Evolutionary conservation across 2,888 invertebrate genomes (phyloP).

Genomic region (Zeuzera pyrina): DNA sequence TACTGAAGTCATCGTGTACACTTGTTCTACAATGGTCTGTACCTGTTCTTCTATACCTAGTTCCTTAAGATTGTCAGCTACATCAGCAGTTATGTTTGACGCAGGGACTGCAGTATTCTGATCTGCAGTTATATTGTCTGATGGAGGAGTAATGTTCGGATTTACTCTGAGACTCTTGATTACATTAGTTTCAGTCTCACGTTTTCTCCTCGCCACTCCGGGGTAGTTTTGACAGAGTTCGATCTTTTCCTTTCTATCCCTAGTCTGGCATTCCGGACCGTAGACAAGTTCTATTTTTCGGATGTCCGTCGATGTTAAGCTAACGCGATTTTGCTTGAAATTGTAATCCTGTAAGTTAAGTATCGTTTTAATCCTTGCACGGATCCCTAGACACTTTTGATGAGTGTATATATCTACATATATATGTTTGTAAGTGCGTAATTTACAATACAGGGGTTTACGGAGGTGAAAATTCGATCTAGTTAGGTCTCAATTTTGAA

Average conservation of each 20-base stretch:
- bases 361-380: background rate
- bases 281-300: constrained; percentile 48
- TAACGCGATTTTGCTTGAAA: constrained; percentile 27
- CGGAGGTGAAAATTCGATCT: no score
- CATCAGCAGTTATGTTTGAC: background rate
- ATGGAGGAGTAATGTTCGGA: constrained; percentile 45
- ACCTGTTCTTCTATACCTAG: constrained; percentile 35
- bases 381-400: no score
- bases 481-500: no score
- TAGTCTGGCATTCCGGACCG: constrained; percentile 36
- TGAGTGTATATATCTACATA: background rate
- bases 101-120: no score
- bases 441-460: no score
- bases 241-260: constrained; percentile 47
- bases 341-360: constrained; percentile 31
- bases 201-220: constrained; percentile 29
- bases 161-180: constrained; percentile 40
- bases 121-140: constrained; percentile 15
- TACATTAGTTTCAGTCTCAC: constrained; percentile 11
- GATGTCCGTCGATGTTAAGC: constrained; percentile 34
- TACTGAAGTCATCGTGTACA: constrained; percentile 28
- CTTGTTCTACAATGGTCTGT: constrained; percentile 29
- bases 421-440: background rate
- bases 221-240: constrained; percentile 52
- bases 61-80: constrained; percentile 17